Base-by-base conservation (phyloP, 2,797 vertebrate species). In the Nothura maculosa region DNA sequence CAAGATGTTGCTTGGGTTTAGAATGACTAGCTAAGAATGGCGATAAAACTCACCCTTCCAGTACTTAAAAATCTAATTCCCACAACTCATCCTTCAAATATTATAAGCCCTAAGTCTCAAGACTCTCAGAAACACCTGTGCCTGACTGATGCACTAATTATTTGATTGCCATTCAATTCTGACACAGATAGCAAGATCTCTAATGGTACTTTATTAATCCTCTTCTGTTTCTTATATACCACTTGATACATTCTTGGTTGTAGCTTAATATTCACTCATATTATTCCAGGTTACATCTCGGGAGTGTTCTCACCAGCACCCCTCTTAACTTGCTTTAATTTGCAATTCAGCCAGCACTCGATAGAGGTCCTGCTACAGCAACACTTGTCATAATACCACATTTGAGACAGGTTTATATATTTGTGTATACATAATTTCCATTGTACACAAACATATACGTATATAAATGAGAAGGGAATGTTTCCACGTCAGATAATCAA, bases 251-350 rank as follows among this genome's bases (percentile, higher is more conserved):
- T 84, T 58, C 54, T 38, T 0, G 3, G 52, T 6, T 62, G 24
- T 61, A 74, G 32, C 1, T 4, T 18, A 21, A 57, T 61, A 62
- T 66, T 14, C 20, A 27, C 62, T 47, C 30, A 19, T 42, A 69
- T 61, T 74, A 68, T 61, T 89, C 50, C 85, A 91, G 76, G 25
- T 69, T 62, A 50, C 6, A 6, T 36, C 45, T 70, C 52, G 78
- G 72, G 32, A 62, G 22, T 0, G 4, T 58, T 47, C 36, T 67
- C 54, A 57, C 42, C n/a, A 73, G 24, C 62, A 81, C 21, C 55
- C 11, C 60, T 85, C 50, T 52, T 30, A 20, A 32, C 63, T 81
- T 52, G 38, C 54, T 85, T 81, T 77, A 62, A 63, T 80, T 58
- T 63, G 47, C 2, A 0, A 43, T 84, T 36, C 12, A 15, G 50